Conservation (phyloP, 2,888 invertebrate species). For the Lagria hirta region DNA sequence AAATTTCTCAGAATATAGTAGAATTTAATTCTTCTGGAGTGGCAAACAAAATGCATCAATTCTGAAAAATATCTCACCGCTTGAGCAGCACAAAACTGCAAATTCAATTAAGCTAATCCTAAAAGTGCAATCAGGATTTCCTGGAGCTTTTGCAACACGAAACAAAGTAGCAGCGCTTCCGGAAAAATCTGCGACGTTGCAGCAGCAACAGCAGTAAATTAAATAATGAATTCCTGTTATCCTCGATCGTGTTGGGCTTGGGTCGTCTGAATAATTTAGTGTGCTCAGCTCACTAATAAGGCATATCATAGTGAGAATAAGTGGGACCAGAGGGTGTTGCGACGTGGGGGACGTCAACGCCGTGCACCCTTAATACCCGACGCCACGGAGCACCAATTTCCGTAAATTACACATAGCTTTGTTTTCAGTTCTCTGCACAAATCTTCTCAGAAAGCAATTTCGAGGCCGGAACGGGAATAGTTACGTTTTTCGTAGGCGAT, state of each 20-base stretch:
- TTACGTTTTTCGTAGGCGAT: slow-evolving; percentile 55
- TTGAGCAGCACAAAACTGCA: slow-evolving; percentile 3
- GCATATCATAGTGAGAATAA: slow-evolving; percentile 42
- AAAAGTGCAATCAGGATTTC: slow-evolving; percentile 26
- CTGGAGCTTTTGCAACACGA: slow-evolving; percentile 19
- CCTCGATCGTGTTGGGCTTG: slow-evolving; percentile 30
- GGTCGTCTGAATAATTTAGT: slow-evolving; percentile 41
- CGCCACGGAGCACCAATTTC: slow-evolving; percentile 54
- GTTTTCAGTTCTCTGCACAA: slow-evolving; percentile 57
- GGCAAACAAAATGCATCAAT: too few relatives aligned
- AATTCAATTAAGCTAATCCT: slow-evolving; percentile 25
- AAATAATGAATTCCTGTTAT: slow-evolving; percentile 38
- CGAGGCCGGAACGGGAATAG: slow-evolving; percentile 49
- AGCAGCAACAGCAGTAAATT: slow-evolving; percentile 37
- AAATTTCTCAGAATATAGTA: too few relatives aligned
- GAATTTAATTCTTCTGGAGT: too few relatives aligned
- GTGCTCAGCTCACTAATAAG: slow-evolving; percentile 43
- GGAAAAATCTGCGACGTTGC: slow-evolving; percentile 29
- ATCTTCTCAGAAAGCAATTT: slow-evolving; percentile 58
- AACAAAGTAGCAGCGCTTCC: slow-evolving; percentile 24
- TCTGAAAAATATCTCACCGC: too few relatives aligned
- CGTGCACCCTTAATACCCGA: slow-evolving; percentile 35
- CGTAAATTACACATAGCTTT: slow-evolving; percentile 60
- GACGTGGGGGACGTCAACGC: slow-evolving; percentile 19
- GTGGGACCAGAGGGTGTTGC: slow-evolving; percentile 24